These are phyloP conservation scores for Chironomus striatipennis DNA, from an alignment of 1,140 invertebrate species.

Conservation along the genomic window DNA sequence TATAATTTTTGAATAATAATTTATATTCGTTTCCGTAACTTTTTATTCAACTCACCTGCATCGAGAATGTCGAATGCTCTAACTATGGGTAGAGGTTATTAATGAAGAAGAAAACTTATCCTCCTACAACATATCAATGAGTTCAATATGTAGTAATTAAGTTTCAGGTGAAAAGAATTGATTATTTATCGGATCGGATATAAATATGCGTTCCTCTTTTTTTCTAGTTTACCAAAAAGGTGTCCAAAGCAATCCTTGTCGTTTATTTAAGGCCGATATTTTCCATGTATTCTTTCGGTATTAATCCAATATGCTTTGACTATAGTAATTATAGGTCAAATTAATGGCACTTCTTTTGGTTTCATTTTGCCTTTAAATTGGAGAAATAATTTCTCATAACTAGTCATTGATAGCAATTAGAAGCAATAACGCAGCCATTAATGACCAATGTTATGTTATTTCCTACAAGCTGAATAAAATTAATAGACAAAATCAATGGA, in stretches of 20 bases:
- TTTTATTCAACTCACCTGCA: conserved; percentile 13
- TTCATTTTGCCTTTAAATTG: too few relatives aligned
- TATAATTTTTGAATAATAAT: conserved; percentile 7
- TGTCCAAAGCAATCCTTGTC: too few relatives aligned
- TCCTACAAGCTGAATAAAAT: not conserved
- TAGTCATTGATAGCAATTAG: not conserved
- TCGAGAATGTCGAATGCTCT: not conserved
- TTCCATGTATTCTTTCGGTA: too few relatives aligned
- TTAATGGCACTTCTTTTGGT: too few relatives aligned
- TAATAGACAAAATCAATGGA: too few relatives aligned
- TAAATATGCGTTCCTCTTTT: not conserved
- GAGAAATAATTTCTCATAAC: not conserved
- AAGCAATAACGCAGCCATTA: not conserved
- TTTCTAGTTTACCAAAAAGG: too few relatives aligned
- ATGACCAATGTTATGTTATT: not conserved
- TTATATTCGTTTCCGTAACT: conserved; percentile 19
- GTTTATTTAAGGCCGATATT: too few relatives aligned
- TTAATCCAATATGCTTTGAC: too few relatives aligned
- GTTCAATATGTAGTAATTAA: not conserved
- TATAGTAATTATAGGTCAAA: too few relatives aligned
- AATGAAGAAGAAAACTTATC: not conserved
- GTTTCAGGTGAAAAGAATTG: conserved; percentile 19
- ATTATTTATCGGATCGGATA: conserved; percentile 13
- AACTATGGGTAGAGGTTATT: not conserved
- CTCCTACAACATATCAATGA: not conserved